These are phyloP conservation scores for Bos taurus DNA, from an alignment of 2,113 vertebrate genomes.

Conservation along the genomic window ARS-UCD2.0 NC_037338.1:99332001-99332500, in stretches of 20 bases:
- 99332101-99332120: not conserved
- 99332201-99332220: not conserved
- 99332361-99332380: not conserved
- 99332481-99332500: not conserved
- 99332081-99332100: not conserved
- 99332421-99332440: not conserved
- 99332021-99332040: not conserved
- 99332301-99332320: not conserved
- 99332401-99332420: not conserved
- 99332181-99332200: not conserved
- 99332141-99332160: rapidly evolving
- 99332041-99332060: rapidly evolving
- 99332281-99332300: not conserved
- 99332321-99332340: not conserved
- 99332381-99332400: not conserved
- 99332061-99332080: not conserved
- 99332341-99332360: too few species aligned
- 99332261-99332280: not conserved
- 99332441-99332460: not conserved
- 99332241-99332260: not conserved
- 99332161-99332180: too few species aligned
- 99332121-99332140: not conserved
- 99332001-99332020: not conserved
- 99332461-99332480: not conserved
- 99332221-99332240: not conserved